These are phyloP conservation scores for Gonioctena quinquepunctata DNA, from an alignment of 1,140 invertebrate genomes.

Conservation along the genomic window DNA sequence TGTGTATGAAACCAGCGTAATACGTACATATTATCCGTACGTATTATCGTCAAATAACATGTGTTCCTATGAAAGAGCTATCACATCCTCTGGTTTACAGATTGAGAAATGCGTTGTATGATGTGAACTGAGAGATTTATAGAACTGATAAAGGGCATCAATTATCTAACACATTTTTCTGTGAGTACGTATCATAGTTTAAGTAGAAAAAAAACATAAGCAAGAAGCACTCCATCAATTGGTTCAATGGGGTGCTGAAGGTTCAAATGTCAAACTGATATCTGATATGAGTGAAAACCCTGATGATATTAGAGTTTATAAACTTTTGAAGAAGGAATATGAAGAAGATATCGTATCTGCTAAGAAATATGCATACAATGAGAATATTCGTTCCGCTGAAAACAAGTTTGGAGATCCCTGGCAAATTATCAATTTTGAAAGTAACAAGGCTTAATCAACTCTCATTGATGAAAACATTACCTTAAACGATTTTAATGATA, in stretches of 20 bases:
- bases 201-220: not conserved
- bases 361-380: not conserved
- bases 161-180: no score
- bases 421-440: not conserved
- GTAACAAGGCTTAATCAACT: not conserved
- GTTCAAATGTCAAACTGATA: not conserved
- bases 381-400: not conserved
- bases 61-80: no score
- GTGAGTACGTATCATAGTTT: no score
- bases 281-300: not conserved
- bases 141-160: no score
- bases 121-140: not conserved
- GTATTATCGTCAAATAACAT: no score
- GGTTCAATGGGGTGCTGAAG: not conserved
- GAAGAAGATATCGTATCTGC: not conserved
- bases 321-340: not conserved
- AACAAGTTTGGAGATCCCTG: not conserved
- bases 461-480: not conserved
- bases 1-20: no score
- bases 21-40: no score
- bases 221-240: not conserved
- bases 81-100: not conserved
- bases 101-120: not conserved
- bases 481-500: not conserved
- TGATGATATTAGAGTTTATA: not conserved